Base-by-base conservation (phyloP, 2,113 vertebrate species). In the Atherinomorus stipes region DNA sequence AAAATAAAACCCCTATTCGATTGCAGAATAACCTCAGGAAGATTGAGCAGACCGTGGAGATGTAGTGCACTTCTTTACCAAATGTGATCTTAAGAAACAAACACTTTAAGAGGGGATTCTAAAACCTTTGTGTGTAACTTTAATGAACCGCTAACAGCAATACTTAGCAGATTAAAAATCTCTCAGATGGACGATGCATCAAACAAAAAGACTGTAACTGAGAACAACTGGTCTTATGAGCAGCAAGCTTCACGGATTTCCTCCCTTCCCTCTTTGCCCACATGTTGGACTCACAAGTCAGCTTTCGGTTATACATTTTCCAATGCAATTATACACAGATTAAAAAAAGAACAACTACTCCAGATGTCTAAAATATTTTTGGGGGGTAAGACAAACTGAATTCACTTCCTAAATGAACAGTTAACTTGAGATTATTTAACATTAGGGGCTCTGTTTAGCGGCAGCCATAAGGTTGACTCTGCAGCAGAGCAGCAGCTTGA, bases 401-500 rank as follows among this genome's bases (percentile, higher is more conserved):
- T 47, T 50, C 12, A 23, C 45, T 62, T n/a, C 52, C 40, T 51
- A 71, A 80, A 31, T 57, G 54, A 74, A 37, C 42, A 54, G 63
- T 57, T 3, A 54, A 51, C 44, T 67, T 63, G 60, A 45, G 28
- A 64, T 42, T 56, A 19, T 52, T 69, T 26, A 70, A n/a, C 56
- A 73, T 23, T 60, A 52, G 21, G 11, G 50, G 71, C 23, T 79
- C 42, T 12, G 68, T 74, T 71, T 25, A 64, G 66, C 67, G 64
- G 53, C 38, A 62, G 52, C 60, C 76, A 50, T 50, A 56, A 61
- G 59, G 38, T 62, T 59, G 51, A 18, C 65, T 68, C 52, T 47
- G 56, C 54, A 52, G 64, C 57, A 70, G 67, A 81, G 66, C 59
- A 82, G 74, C 71, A 57, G 82, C 74, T 66, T 67, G 74, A 81